Evolutionary conservation across 2,888 invertebrate genomes (phyloP).

Genomic region (Lasius platythorax): DNA sequence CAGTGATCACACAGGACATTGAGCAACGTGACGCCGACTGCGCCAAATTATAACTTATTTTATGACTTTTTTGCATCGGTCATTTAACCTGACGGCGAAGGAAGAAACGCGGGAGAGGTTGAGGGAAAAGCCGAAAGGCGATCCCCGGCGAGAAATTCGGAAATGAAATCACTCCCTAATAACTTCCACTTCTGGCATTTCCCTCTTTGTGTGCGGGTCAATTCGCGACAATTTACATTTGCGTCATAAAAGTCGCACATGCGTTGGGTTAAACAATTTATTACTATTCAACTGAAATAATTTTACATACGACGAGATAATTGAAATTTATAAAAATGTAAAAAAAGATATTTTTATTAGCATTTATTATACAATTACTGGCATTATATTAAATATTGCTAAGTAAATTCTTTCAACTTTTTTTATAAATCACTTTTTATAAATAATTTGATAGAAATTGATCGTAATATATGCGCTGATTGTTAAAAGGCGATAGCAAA

Average conservation of each 20-base stretch:
- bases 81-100: conserved; percentile 82
- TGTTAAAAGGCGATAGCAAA: background rate
- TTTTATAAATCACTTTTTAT: background rate
- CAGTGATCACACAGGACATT: conserved; percentile 86
- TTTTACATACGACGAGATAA: background rate
- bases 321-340: background rate
- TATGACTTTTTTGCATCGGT: conserved; percentile 85
- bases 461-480: background rate
- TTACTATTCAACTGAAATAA: background rate
- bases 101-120: conserved; percentile 48
- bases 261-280: background rate
- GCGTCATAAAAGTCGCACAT: background rate
- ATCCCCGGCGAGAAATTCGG: conserved; percentile 78
- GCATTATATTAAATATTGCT: background rate
- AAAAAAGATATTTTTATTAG: background rate
- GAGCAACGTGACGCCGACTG: conserved; percentile 84
- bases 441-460: background rate
- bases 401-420: background rate
- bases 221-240: background rate
- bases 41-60: conserved; percentile 86
- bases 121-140: conserved; percentile 42
- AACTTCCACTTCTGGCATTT: conserved; percentile 78
- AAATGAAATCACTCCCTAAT: conserved; percentile 85
- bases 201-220: background rate
- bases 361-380: background rate